Evolutionary conservation across 2,888 invertebrate species (phyloP).

Genomic region (Acrobasis repandana): DNA sequence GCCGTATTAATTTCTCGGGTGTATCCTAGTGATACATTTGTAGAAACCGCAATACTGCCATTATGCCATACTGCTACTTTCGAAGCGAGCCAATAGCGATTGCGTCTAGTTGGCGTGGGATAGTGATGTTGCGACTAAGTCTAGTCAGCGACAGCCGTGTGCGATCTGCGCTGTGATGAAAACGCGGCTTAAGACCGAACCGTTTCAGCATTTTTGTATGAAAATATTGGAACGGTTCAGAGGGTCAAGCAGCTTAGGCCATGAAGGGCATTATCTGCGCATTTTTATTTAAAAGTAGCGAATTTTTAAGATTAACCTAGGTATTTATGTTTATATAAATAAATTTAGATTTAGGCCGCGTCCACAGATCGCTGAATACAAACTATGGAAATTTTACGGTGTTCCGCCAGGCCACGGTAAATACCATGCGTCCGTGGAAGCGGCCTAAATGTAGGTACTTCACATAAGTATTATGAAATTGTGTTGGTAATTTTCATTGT

Average conservation of each 20-base stretch:
- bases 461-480: conserved; percentile 23
- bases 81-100: conserved; percentile 5
- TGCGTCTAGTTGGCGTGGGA: conserved; percentile 29
- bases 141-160: conserved; percentile 19
- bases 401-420: no score
- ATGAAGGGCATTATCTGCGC: conserved; percentile 33
- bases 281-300: conserved; percentile 33
- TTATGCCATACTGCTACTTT: neutral
- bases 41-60: conserved; percentile 24
- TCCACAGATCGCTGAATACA: no score
- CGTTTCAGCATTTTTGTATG: conserved; percentile 31
- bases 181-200: conserved; percentile 38
- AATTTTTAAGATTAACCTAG: conserved; percentile 1
- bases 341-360: conserved; percentile 37
- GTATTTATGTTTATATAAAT: conserved; percentile 32
- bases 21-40: conserved; percentile 34
- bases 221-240: conserved; percentile 28
- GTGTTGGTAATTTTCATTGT: conserved; percentile 35
- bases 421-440: no score
- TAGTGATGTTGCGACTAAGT: conserved; percentile 21
- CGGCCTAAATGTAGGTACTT: conserved; percentile 24
- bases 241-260: conserved; percentile 52
- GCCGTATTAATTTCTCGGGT: conserved; percentile 34
- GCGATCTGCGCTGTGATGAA: conserved; percentile 28
- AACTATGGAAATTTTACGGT: no score